phyloP scores from a whole-genome alignment of 2,888 invertebrate genomes.

The Antheraea yamamai region DNA sequence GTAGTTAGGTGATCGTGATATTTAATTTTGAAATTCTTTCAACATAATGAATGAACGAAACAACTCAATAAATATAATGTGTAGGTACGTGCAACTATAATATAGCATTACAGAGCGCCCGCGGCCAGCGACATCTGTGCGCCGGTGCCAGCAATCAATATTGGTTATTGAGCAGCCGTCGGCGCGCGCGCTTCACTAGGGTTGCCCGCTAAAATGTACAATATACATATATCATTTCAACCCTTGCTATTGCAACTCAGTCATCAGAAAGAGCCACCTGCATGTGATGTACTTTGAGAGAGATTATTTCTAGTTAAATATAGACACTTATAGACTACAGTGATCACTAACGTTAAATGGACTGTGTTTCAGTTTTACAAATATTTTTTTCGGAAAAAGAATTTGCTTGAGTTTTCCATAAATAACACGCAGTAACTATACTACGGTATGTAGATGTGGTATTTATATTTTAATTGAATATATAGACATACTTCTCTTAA shows the following conservation, averaged over 20 bases:
- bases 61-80: conserved; percentile 14
- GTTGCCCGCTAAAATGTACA: background rate
- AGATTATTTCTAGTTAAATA: background rate
- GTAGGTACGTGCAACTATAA: conserved; percentile 9
- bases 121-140: conserved; percentile 14
- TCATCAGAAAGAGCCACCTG: background rate
- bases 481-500: background rate
- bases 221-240: background rate
- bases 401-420: background rate
- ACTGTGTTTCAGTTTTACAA: background rate
- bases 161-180: conserved; percentile 14
- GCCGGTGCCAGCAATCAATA: conserved; percentile 8
- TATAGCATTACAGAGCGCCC: conserved; percentile 1
- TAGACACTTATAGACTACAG: background rate
- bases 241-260: background rate
- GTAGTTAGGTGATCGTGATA: background rate
- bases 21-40: conserved; percentile 11
- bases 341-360: background rate
- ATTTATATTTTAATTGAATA: background rate
- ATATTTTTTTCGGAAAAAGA: background rate
- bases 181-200: conserved; percentile 1
- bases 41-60: conserved; percentile 7
- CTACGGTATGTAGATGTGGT: background rate
- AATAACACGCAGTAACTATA: background rate
- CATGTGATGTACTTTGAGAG: background rate